phyloP scores from a whole-genome alignment of 2,888 invertebrate genomes.

The Theretra japonica region DNA sequence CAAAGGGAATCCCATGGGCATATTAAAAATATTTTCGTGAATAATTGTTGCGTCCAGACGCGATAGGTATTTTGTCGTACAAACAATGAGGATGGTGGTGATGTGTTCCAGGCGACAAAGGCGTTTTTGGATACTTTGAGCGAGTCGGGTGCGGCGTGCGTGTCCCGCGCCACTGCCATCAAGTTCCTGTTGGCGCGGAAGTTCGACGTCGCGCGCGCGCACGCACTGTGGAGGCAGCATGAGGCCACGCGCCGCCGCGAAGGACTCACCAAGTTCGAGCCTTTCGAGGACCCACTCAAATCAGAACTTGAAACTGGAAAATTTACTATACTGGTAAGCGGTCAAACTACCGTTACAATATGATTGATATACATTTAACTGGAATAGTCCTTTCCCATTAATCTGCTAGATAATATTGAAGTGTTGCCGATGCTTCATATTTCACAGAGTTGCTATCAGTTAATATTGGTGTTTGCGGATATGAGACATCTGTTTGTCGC shows the following conservation, averaged over 20 bases:
- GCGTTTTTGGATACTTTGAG: slow-evolving; percentile 92
- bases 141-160: slow-evolving; percentile 77
- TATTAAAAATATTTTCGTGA: not conserved
- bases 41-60: not conserved
- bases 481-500: not conserved
- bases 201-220: slow-evolving; percentile 95
- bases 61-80: not conserved
- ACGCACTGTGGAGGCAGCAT: slow-evolving; percentile 96
- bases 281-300: slow-evolving; percentile 91
- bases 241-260: slow-evolving; percentile 95
- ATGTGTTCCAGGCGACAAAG: slow-evolving; percentile 88
- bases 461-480: not conserved
- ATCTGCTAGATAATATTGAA: not conserved
- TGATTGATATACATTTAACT: not conserved
- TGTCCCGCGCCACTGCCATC: slow-evolving; percentile 95
- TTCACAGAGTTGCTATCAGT: not conserved
- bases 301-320: slow-evolving; percentile 96
- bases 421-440: not conserved
- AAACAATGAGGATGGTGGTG: not conserved
- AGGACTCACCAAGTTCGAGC: slow-evolving; percentile 93
- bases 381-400: not conserved
- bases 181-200: slow-evolving; percentile 97
- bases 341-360: not conserved
- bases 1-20: not conserved
- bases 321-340: slow-evolving; percentile 96